These are phyloP conservation scores for Propithecus deckenii DNA, from an alignment of 2,797 vertebrate species.

Conservation along the genomic window DNA sequence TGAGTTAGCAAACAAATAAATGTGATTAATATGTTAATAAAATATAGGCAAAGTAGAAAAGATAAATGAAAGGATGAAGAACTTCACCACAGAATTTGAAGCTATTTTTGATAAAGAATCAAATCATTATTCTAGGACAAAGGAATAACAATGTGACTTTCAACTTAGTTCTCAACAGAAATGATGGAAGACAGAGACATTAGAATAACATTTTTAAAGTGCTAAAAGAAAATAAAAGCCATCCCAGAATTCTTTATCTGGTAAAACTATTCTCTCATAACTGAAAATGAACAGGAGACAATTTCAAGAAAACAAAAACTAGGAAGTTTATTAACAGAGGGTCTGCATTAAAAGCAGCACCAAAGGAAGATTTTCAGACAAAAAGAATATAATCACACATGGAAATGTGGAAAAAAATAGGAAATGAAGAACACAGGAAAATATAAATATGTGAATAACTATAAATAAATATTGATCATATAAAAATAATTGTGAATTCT, in stretches of 20 bases:
- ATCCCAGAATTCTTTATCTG: not conserved
- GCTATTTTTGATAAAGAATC: not conserved
- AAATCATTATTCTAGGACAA: conserved; percentile 1
- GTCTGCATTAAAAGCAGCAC: not conserved
- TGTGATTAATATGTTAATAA: not conserved
- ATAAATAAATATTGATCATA: not conserved
- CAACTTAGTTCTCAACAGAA: conserved; percentile 23
- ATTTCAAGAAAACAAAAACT: not conserved
- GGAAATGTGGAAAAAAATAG: not conserved
- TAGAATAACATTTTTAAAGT: not conserved
- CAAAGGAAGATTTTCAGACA: not conserved
- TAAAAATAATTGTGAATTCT: not conserved
- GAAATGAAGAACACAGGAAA: not conserved
- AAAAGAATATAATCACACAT: not conserved
- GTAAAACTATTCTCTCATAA: not conserved
- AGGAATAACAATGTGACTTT: not conserved
- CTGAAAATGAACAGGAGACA: not conserved
- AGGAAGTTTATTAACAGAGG: not conserved
- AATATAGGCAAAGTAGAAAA: not conserved
- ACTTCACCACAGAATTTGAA: not conserved
- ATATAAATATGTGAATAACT: not conserved
- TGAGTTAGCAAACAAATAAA: not conserved
- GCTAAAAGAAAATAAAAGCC: not conserved
- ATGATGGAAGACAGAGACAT: conserved; percentile 16
- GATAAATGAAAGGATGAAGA: not conserved